These are phyloP conservation scores for Acanthoscelides obtectus DNA, from an alignment of 2,888 invertebrate genomes.

Conservation along the genomic window DNA sequence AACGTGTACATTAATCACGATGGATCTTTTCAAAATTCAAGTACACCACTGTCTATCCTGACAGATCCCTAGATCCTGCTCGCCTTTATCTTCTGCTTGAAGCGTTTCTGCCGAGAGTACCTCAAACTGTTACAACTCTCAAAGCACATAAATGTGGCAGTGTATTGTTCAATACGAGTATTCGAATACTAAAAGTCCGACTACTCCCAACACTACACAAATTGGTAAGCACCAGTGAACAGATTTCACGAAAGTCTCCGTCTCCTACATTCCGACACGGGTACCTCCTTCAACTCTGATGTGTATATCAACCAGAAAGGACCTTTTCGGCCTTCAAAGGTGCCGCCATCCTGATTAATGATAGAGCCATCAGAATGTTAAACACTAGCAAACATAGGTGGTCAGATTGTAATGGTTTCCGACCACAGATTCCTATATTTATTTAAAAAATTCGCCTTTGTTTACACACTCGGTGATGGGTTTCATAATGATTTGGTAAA, in stretches of 20 bases:
- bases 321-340: background rate
- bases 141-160: too few relatives aligned
- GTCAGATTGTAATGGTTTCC: background rate
- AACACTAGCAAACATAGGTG: slow-evolving; percentile 4
- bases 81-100: too few relatives aligned
- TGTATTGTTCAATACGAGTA: too few relatives aligned
- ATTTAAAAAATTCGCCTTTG: background rate
- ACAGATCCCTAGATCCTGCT: too few relatives aligned
- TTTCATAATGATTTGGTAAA: slow-evolving; percentile 1
- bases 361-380: slow-evolving; percentile 1
- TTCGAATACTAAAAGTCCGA: background rate
- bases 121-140: too few relatives aligned
- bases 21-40: too few relatives aligned
- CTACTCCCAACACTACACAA: background rate
- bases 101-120: too few relatives aligned
- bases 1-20: too few relatives aligned
- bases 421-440: slow-evolving; percentile 1
- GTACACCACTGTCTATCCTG: too few relatives aligned
- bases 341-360: slow-evolving; percentile 2
- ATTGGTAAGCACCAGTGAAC: background rate
- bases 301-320: slow-evolving; percentile 1
- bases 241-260: background rate
- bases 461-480: slow-evolving; percentile 1
- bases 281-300: background rate
- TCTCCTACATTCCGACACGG: background rate